A percentile compares a stretch with the other conserved stretches of the same genome.
Evolutionary conservation across 64 coral and sea anemone species (phyloP).

Genomic region (Pocillopora damicornis): DNA sequence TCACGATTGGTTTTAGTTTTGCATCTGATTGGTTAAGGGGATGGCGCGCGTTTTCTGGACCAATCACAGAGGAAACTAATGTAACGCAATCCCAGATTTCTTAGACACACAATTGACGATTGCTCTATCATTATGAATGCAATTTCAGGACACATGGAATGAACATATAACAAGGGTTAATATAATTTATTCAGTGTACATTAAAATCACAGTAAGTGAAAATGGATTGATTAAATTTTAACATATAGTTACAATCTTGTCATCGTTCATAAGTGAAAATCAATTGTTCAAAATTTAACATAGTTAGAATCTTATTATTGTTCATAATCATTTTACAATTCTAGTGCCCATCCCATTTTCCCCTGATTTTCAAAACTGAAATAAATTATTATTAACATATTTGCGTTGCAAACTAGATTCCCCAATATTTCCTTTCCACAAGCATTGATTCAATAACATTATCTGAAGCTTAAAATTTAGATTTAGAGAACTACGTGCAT

Average conservation of each 20-base stretch:
- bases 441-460: constrained; percentile 23
- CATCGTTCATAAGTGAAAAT: background rate
- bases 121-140: no score
- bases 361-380: background rate
- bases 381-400: background rate
- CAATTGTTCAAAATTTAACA: background rate
- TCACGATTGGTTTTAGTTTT: no score
- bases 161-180: no score
- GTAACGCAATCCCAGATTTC: no score
- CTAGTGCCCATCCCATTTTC: background rate
- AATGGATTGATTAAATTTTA: background rate
- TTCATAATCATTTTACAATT: background rate
- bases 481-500: background rate
- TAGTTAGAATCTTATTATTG: background rate
- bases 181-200: no score
- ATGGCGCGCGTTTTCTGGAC: no score
- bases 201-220: no score
- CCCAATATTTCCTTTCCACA: background rate
- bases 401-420: constrained; percentile 4
- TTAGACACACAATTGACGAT: no score
- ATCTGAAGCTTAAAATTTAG: background rate
- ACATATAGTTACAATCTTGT: background rate
- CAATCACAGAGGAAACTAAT: no score
- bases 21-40: no score
- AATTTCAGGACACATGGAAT: no score